These are phyloP conservation scores for Orthosia gothica DNA, from an alignment of 2,888 invertebrate genomes.

Conservation along the genomic window DNA sequence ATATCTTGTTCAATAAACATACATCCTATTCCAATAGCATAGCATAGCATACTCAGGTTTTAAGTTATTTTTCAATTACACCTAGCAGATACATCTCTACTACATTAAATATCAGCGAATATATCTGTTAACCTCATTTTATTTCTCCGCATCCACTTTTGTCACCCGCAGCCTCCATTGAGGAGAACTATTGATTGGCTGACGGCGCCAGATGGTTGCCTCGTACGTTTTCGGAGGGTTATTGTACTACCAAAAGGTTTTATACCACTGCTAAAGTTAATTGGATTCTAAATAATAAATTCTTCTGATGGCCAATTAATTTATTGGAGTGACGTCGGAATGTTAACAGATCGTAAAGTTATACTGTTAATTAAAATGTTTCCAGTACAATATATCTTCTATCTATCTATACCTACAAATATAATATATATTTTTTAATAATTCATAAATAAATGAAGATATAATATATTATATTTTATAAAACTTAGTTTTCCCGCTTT, in stretches of 20 bases:
- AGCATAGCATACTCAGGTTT: neutral
- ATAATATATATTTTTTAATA: too few relatives aligned
- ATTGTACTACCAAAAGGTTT: constrained; percentile 27
- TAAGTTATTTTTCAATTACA: constrained; percentile 45
- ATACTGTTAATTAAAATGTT: neutral
- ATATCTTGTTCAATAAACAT: neutral
- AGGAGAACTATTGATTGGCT: constrained; percentile 47
- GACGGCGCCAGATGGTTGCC: constrained; percentile 43
- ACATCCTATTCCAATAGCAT: neutral
- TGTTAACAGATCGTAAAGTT: constrained; percentile 8
- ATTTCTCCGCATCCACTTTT: constrained; percentile 32
- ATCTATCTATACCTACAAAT: too few relatives aligned
- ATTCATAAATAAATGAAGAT: too few relatives aligned
- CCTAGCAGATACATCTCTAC: constrained; percentile 1
- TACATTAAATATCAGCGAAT: constrained; percentile 2
- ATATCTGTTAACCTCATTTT: constrained; percentile 37
- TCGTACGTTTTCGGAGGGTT: constrained; percentile 22
- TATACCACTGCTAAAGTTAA: constrained; percentile 24
- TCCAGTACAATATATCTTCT: too few relatives aligned
- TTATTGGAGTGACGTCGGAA: constrained; percentile 4
- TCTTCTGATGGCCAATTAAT: constrained; percentile 22
- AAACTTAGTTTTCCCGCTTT: too few relatives aligned
- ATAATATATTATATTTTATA: too few relatives aligned
- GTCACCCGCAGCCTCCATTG: constrained; percentile 45
- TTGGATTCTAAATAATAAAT: constrained; percentile 32